Conservation (phyloP, 1,140 invertebrate genomes). For the Pseudomyrmex sp. region DNA sequence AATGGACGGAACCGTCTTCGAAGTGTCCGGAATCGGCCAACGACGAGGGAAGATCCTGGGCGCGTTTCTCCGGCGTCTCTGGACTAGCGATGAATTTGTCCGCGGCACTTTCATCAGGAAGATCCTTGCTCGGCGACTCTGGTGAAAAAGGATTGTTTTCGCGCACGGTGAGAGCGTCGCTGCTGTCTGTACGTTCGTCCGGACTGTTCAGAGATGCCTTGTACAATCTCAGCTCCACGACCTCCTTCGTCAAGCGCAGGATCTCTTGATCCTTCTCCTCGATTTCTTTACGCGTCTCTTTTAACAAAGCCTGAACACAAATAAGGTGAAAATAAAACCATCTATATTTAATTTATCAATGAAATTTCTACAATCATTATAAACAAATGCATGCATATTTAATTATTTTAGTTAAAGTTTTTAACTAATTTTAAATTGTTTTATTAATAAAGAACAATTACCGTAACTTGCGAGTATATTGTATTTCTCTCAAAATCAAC, state of each 20-base stretch:
- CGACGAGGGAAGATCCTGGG: slow-evolving; percentile 83
- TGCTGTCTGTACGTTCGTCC: slow-evolving; percentile 89
- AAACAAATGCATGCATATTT: not conserved
- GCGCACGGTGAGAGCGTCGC: slow-evolving; percentile 90
- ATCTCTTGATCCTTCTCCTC: slow-evolving; percentile 93
- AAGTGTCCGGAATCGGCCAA: slow-evolving; percentile 94
- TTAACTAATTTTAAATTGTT: too few relatives aligned
- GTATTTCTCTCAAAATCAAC: too few relatives aligned
- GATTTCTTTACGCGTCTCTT: slow-evolving; percentile 90
- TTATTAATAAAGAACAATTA: too few relatives aligned
- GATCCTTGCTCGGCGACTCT: slow-evolving; percentile 78
- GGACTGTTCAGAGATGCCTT: slow-evolving; percentile 91
- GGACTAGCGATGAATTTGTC: slow-evolving; percentile 60
- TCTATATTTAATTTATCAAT: not conserved
- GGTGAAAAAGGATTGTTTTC: slow-evolving; percentile 87
- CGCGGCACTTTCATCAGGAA: slow-evolving; percentile 70
- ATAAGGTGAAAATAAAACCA: slow-evolving; percentile 23
- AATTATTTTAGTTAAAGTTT: too few relatives aligned
- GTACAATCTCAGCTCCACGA: slow-evolving; percentile 91
- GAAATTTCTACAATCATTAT: not conserved
- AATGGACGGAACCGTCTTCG: slow-evolving; percentile 92
- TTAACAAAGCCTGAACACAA: slow-evolving; percentile 87
- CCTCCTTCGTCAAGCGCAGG: slow-evolving; percentile 91
- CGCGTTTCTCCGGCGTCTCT: slow-evolving; percentile 73
- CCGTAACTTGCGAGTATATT: too few relatives aligned